Conservation (phyloP, 2,113 vertebrate genomes). For the Eurypyga helias region DNA sequence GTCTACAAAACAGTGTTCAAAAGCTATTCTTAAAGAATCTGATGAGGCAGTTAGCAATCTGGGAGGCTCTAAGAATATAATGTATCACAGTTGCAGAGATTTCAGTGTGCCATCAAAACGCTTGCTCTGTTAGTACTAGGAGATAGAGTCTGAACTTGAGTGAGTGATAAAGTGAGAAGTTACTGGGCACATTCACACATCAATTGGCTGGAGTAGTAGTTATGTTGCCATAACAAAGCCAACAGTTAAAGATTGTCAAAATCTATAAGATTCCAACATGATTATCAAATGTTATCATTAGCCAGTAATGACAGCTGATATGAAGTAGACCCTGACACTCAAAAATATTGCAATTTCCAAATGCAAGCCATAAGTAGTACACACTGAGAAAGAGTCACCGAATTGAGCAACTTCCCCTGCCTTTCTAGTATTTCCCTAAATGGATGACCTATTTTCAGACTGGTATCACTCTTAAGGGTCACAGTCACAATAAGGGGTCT, state of each 20-base stretch:
- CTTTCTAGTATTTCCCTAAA: not conserved
- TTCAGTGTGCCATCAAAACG: slow-evolving; percentile 59
- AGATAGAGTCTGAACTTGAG: slow-evolving; percentile 51
- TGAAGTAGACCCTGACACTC: slow-evolving; percentile 38
- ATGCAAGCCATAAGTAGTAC: not conserved
- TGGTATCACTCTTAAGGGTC: not conserved
- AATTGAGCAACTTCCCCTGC: slow-evolving; percentile 9
- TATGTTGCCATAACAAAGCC: slow-evolving; percentile 66
- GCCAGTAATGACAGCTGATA: slow-evolving; percentile 68
- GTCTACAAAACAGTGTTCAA: slow-evolving; percentile 52
- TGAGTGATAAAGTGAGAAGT: slow-evolving; percentile 61
- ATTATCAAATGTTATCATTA: slow-evolving; percentile 60
- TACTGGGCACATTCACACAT: slow-evolving; percentile 63
- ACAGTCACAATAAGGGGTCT: not conserved
- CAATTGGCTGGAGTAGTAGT: slow-evolving; percentile 42
- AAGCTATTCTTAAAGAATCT: slow-evolving; percentile 53
- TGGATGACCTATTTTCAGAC: not conserved
- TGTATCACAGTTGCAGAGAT: slow-evolving; percentile 50
- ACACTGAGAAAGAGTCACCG: not conserved
- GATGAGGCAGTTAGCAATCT: slow-evolving; percentile 68
- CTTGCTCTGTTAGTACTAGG: slow-evolving; percentile 41
- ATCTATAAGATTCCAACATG: slow-evolving; percentile 62
- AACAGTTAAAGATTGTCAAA: slow-evolving; percentile 60
- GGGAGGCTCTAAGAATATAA: slow-evolving; percentile 60
- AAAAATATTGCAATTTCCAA: slow-evolving; percentile 43